Evolutionary conservation across 2,113 vertebrate genomes (phyloP).

Genomic region (Thryonomys swinderianus): DNA sequence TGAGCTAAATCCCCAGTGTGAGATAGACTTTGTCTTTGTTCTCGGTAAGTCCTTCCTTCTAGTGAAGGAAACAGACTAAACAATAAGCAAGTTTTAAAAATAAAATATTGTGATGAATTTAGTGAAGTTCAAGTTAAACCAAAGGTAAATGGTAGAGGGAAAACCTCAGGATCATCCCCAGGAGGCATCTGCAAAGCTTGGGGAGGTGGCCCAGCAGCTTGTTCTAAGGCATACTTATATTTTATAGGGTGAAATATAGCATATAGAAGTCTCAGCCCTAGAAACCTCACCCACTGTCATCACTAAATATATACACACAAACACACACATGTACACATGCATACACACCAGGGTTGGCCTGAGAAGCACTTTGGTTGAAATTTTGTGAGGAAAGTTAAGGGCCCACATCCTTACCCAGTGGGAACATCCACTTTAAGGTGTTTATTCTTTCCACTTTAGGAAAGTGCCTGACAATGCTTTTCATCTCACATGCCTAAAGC

Average conservation of each 20-base stretch:
- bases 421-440: background rate
- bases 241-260: background rate
- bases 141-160: background rate
- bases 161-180: accelerated
- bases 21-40: background rate
- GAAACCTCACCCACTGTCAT: background rate
- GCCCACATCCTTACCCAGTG: background rate
- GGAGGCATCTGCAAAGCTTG: background rate
- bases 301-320: background rate
- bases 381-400: background rate
- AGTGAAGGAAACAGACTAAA: background rate
- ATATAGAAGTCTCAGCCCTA: background rate
- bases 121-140: background rate
- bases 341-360: background rate
- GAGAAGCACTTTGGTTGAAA: background rate
- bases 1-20: too few relatives aligned
- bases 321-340: background rate
- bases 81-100: background rate
- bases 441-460: background rate
- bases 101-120: background rate
- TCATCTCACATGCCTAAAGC: background rate
- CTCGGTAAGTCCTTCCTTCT: background rate
- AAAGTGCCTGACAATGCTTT: background rate
- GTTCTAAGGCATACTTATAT: background rate
- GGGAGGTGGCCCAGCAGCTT: background rate